Conservation (phyloP, 2,888 invertebrate genomes). For the Xestia xanthographa region DNA sequence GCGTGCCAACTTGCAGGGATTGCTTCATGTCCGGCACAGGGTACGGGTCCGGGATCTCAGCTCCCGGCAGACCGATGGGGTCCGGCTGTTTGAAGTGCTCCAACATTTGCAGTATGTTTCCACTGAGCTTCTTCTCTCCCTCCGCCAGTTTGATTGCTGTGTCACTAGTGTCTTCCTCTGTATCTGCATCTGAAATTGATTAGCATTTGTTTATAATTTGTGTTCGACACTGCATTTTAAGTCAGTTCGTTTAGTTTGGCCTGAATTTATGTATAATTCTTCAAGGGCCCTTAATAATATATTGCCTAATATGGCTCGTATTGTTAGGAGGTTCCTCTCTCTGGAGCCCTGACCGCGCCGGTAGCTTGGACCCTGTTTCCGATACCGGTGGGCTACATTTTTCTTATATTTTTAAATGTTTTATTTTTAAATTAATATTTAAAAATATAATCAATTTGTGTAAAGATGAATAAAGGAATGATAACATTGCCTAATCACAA, state of each 20-base stretch:
- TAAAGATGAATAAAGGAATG: too few species aligned
- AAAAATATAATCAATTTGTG: too few species aligned
- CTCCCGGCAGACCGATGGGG: slow-evolving; percentile 95
- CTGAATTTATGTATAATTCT: neutral
- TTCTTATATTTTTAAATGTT: too few species aligned
- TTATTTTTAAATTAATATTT: too few species aligned
- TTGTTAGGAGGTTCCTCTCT: too few species aligned
- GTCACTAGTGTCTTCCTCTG: slow-evolving; percentile 66
- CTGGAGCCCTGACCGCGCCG: too few species aligned
- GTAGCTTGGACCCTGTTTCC: too few species aligned
- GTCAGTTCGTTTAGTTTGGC: neutral
- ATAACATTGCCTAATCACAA: too few species aligned
- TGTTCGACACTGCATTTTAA: too few species aligned
- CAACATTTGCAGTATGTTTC: slow-evolving; percentile 92
- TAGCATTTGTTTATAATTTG: neutral
- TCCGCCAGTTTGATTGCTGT: slow-evolving; percentile 68
- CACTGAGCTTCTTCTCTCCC: slow-evolving; percentile 93
- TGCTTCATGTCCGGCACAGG: slow-evolving; percentile 94
- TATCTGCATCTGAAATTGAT: slow-evolving; percentile 62
- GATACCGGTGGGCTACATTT: too few species aligned
- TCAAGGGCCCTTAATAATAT: neutral
- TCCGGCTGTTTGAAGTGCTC: slow-evolving; percentile 95
- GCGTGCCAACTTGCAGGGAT: slow-evolving; percentile 92
- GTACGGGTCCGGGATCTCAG: slow-evolving; percentile 95
- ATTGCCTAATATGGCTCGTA: too few species aligned